These are phyloP conservation scores for Terrapene triunguis DNA, from an alignment of 2,113 vertebrate species.

Conservation along the genomic window DNA sequence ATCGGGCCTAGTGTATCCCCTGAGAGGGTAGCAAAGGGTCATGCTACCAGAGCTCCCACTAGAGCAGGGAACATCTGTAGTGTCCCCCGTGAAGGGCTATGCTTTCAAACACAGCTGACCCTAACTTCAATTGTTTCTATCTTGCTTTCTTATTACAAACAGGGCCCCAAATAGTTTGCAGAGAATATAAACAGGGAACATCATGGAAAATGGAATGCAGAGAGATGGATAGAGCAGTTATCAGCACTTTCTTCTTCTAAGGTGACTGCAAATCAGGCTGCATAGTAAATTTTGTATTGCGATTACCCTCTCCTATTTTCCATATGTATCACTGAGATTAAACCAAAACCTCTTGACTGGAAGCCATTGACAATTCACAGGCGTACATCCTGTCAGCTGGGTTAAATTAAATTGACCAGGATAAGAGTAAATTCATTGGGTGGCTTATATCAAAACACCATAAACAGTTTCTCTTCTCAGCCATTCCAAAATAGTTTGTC, in stretches of 20 bases:
- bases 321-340: background rate
- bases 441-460: background rate
- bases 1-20: background rate
- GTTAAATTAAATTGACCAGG: background rate
- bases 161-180: background rate
- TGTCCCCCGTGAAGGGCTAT: background rate
- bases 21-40: background rate
- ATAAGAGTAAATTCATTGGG: background rate
- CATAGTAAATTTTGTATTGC: rapidly evolving
- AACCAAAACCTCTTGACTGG: background rate
- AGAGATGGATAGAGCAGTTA: background rate
- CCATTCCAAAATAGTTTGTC: background rate
- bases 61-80: background rate
- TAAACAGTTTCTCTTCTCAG: background rate
- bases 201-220: background rate
- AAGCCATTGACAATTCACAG: background rate
- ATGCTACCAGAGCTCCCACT: background rate
- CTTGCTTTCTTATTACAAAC: background rate
- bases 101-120: background rate
- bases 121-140: background rate
- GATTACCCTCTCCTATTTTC: background rate
- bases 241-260: background rate
- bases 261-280: background rate
- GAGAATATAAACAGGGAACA: background rate
- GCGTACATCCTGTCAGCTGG: background rate